These are phyloP conservation scores for Ameiurus melas DNA, from an alignment of 2,113 vertebrate genomes.

Conservation along the genomic window DNA sequence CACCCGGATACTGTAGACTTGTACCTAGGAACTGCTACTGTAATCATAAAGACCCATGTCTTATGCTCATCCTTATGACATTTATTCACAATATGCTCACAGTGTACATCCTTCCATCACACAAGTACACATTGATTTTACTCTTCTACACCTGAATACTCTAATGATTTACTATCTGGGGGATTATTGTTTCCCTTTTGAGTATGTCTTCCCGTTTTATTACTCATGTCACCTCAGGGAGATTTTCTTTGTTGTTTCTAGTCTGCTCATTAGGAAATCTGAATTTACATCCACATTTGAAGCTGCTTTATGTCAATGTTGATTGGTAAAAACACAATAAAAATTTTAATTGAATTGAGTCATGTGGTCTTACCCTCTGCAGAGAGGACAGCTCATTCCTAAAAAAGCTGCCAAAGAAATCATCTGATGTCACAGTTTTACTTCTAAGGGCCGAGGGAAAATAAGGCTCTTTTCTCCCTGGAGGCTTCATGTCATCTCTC, in stretches of 20 bases:
- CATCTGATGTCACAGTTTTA: background rate
- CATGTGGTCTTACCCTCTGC: constrained; percentile 34
- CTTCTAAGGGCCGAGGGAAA: background rate
- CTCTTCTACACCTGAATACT: background rate
- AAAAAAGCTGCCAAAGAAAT: background rate
- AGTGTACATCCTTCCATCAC: background rate
- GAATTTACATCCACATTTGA: background rate
- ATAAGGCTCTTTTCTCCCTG: background rate
- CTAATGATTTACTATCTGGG: background rate
- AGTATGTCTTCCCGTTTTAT: too few relatives aligned
- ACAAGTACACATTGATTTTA: background rate
- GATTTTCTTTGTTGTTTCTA: background rate
- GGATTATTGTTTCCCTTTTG: background rate
- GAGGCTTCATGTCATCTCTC: background rate
- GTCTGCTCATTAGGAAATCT: background rate
- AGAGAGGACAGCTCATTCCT: background rate
- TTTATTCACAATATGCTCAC: too few relatives aligned
- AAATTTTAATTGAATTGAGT: background rate
- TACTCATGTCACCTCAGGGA: background rate
- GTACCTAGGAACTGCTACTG: too few relatives aligned
- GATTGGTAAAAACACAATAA: background rate
- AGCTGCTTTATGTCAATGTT: background rate
- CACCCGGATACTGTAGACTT: too few relatives aligned
- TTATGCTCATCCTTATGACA: too few relatives aligned
- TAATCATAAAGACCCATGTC: too few relatives aligned